Conservation (phyloP, 2,113 vertebrate species). For the Rhynchopsitta pachyrhyncha region DNA sequence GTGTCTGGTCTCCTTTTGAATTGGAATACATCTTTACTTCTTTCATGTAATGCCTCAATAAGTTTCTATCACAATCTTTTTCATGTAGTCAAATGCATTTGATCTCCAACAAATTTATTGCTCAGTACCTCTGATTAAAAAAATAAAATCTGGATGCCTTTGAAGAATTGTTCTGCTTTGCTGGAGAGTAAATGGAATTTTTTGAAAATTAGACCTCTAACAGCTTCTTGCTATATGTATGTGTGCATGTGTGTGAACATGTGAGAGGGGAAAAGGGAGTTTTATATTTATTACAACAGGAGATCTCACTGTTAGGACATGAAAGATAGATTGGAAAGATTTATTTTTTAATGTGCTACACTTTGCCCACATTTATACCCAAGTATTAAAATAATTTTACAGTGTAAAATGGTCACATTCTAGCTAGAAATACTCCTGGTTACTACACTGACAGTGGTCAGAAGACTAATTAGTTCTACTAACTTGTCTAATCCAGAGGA, state of each 20-base stretch:
- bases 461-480: neutral
- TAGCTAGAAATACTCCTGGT: neutral
- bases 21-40: neutral
- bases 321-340: neutral
- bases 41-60: slow-evolving; percentile 30
- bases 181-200: slow-evolving; percentile 1
- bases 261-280: neutral
- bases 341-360: neutral
- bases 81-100: slow-evolving; percentile 28
- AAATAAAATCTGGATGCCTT: neutral
- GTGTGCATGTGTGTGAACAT: neutral
- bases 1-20: neutral
- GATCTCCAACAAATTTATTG: slow-evolving; percentile 32
- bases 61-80: slow-evolving; percentile 17
- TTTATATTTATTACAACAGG: neutral
- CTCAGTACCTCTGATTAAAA: slow-evolving; percentile 3
- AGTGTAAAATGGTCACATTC: neutral
- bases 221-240: neutral
- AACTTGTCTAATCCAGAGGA: neutral
- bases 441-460: neutral
- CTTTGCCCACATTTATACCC: neutral
- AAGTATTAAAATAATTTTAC: neutral
- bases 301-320: neutral
- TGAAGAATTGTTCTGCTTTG: slow-evolving; percentile 47
- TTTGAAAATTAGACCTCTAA: neutral